Percentiles rank a stretch among this genome's conserved stretches.
Conservation (phyloP, 1,140 invertebrate species). For the Nylanderia fulva region DNA sequence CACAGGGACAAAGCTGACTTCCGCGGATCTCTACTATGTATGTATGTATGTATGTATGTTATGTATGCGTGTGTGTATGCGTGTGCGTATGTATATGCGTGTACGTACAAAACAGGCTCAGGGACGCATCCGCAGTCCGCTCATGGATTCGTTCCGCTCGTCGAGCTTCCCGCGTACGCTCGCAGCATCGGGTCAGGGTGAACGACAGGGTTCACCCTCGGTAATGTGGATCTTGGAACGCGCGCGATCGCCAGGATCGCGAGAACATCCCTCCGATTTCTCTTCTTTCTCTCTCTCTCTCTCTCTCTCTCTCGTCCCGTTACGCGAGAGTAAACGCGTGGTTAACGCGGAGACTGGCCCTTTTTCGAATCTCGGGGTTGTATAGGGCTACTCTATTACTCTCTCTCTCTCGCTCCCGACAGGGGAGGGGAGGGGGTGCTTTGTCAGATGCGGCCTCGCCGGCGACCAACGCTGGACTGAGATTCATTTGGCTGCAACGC, state of each 20-base stretch:
- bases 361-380: conserved; percentile 41
- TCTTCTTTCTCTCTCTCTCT: too few species aligned
- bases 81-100: not conserved
- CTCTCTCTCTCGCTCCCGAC: conserved; percentile 46
- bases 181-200: conserved; percentile 47
- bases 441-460: conserved; percentile 79
- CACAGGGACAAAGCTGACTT: not conserved
- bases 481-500: conserved; percentile 83
- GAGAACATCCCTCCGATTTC: conserved; percentile 23
- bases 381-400: conserved; percentile 36
- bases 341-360: not conserved
- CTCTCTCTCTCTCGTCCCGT: not conserved
- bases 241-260: conserved; percentile 61
- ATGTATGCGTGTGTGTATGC: too few species aligned
- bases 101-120: conserved; percentile 39
- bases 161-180: conserved; percentile 47
- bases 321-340: not conserved
- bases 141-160: conserved; percentile 25
- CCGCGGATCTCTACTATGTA: too few species aligned
- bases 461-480: conserved; percentile 85
- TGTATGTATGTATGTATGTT: not conserved
- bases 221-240: conserved; percentile 52
- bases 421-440: conserved; percentile 5
- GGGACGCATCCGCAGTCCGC: conserved; percentile 38
- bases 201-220: conserved; percentile 33